Evolutionary conservation across 1,140 invertebrate genomes (phyloP).

Genomic region (Odontomachus brunneus): DNA sequence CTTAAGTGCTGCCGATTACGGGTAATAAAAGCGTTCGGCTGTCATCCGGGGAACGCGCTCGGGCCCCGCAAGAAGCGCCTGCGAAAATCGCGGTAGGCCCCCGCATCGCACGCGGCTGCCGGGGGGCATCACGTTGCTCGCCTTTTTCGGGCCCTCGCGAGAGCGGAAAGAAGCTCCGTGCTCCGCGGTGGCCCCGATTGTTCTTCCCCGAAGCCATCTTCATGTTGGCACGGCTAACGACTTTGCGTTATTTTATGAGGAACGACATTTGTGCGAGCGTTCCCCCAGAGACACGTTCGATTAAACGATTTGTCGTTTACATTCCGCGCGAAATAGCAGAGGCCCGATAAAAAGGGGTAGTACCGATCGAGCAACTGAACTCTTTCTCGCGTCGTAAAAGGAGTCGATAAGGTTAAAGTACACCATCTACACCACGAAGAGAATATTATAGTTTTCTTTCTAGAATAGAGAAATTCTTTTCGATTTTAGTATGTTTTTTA

Average conservation of each 20-base stretch:
- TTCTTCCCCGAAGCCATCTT: conserved; percentile 79
- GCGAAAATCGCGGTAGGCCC: conserved; percentile 36
- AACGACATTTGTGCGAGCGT: neutral
- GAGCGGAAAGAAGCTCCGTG: conserved; percentile 30
- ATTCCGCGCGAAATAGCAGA: conserved; percentile 11
- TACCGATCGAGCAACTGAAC: too few species aligned
- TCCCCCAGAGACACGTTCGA: conserved; percentile 13
- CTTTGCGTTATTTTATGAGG: conserved; percentile 61
- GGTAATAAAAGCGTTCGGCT: conserved; percentile 83
- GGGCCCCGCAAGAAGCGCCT: conserved; percentile 74
- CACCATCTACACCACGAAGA: too few species aligned
- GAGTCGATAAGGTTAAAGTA: too few species aligned
- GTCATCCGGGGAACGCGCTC: conserved; percentile 78
- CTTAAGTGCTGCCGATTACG: conserved; percentile 80
- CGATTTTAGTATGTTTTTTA: too few species aligned
- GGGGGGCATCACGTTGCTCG: conserved; percentile 19
- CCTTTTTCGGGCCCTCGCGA: conserved; percentile 44
- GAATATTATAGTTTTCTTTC: too few species aligned
- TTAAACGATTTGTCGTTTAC: conserved; percentile 15
- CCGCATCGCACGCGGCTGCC: neutral
- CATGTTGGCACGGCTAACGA: conserved; percentile 69
- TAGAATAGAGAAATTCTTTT: too few species aligned
- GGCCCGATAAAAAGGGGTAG: neutral
- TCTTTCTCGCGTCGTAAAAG: too few species aligned
- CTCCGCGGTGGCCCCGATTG: conserved; percentile 62